Evolutionary conservation across 2,888 invertebrate genomes (phyloP).

Genomic region (Achlya flavicornis): DNA sequence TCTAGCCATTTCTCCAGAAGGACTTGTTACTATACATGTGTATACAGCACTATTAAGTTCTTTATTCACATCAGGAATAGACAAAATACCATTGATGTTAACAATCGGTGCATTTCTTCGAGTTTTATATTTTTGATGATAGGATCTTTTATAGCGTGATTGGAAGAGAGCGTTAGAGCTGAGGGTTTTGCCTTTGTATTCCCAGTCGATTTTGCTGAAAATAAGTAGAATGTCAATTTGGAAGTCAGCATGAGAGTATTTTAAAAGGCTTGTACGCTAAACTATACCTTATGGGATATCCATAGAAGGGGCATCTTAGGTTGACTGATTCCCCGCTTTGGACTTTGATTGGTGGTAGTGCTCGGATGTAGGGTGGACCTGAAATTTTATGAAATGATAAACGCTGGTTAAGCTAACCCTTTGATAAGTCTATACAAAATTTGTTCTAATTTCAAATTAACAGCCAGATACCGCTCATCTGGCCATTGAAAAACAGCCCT

Average conservation of each 20-base stretch:
- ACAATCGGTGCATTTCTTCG: constrained; percentile 62
- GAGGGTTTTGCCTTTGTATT: constrained; percentile 68
- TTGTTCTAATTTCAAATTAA: too few relatives aligned
- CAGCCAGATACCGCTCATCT: too few relatives aligned
- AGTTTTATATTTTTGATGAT: constrained; percentile 48
- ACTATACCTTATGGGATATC: constrained; percentile 89
- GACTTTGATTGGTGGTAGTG: constrained; percentile 89
- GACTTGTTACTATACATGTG: constrained; percentile 90
- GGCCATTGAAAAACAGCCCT: too few relatives aligned
- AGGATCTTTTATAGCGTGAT: constrained; percentile 62
- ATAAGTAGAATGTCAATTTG: background rate
- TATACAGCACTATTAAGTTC: constrained; percentile 89
- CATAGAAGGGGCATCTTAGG: constrained; percentile 92
- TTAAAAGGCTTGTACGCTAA: background rate
- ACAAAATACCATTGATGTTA: constrained; percentile 82
- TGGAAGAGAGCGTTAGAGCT: constrained; percentile 68
- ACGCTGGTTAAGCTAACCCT: too few relatives aligned
- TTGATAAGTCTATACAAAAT: too few relatives aligned
- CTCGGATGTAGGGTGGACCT: constrained; percentile 91
- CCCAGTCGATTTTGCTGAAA: constrained; percentile 81
- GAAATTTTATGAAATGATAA: constrained; percentile 36
- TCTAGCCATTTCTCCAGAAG: constrained; percentile 85
- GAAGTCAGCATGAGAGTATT: background rate
- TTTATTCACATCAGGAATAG: constrained; percentile 85
- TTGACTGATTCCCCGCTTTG: constrained; percentile 90